Evolutionary conservation across 2,797 vertebrate genomes (phyloP).

Genomic region (Anableps anableps): DNA sequence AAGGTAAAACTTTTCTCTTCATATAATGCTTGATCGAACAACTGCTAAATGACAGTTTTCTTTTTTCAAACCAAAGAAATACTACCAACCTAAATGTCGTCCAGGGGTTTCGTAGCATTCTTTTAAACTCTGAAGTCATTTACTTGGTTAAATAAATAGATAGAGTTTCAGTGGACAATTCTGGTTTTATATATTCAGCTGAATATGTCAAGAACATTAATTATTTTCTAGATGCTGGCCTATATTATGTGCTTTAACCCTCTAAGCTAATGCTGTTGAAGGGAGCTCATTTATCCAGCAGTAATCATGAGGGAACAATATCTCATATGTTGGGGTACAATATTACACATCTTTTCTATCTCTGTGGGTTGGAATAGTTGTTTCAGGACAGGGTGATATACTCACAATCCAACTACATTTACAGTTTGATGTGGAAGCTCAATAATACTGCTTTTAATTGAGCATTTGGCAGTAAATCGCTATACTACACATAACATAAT

Average conservation of each 20-base stretch:
- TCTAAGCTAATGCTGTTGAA: not conserved
- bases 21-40: not conserved
- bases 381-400: not conserved
- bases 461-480: conserved; percentile 1
- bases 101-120: not conserved
- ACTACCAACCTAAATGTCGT: not conserved
- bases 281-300: not conserved
- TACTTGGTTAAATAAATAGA: not conserved
- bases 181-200: too few species aligned
- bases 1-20: not conserved
- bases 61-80: not conserved
- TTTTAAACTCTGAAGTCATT: not conserved
- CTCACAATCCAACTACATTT: not conserved
- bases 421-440: not conserved
- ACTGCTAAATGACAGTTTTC: not conserved
- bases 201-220: not conserved
- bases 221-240: not conserved
- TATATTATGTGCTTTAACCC: not conserved
- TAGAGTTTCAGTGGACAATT: too few species aligned
- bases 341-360: not conserved
- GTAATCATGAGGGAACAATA: not conserved
- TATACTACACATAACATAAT: not conserved
- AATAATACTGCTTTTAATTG: not conserved
- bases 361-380: not conserved
- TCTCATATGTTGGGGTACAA: not conserved